A percentile compares a stretch with the other conserved stretches of the same genome.
Conservation (phyloP, 2,113 vertebrate species). For the human (Homo sapiens) region GRCh38 chr18:79570001-79570500, state of each 20-base stretch:
- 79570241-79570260: conserved; percentile 62
- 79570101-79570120: too few species aligned
- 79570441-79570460: conserved; percentile 78
- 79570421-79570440: conserved; percentile 76
- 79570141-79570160: too few species aligned
- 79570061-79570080: too few species aligned
- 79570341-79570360: conserved; percentile 75
- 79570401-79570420: conserved; percentile 78
- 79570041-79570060: too few species aligned
- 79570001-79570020: too few species aligned
- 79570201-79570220: too few species aligned
- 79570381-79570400: conserved; percentile 71
- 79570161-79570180: too few species aligned
- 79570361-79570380: conserved; percentile 71
- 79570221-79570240: neutral
- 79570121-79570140: too few species aligned
- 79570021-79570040: fast-evolving
- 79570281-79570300: conserved; percentile 68
- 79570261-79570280: conserved; percentile 52
- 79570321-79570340: conserved; percentile 68
- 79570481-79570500: conserved; percentile 87
- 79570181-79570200: neutral
- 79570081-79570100: neutral
- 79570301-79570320: conserved; percentile 69
- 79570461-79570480: conserved; percentile 90